phyloP scores from a whole-genome alignment of 2,888 invertebrate genomes.

The Habroteleia sp. region DNA sequence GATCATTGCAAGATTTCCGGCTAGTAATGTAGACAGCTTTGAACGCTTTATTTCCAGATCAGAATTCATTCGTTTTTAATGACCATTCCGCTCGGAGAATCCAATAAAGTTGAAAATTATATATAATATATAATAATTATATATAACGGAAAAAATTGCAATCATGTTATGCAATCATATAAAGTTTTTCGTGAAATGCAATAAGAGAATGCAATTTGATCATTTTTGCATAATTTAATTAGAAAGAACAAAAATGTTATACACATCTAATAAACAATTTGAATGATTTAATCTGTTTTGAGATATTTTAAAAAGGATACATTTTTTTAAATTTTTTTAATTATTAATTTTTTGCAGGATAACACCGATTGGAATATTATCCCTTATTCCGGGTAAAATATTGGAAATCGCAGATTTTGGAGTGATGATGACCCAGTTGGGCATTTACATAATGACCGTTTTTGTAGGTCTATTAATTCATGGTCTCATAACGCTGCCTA shows the following conservation, averaged over 20 bases:
- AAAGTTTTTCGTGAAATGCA: too few relatives aligned
- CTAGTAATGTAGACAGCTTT: conserved; percentile 2
- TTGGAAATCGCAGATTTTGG: conserved; percentile 93
- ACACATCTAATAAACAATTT: too few relatives aligned
- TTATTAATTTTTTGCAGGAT: conserved; percentile 83
- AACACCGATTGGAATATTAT: conserved; percentile 93
- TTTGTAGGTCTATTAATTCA: conserved; percentile 93
- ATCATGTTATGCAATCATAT: too few relatives aligned
- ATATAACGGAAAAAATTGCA: too few relatives aligned
- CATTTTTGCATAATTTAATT: too few relatives aligned
- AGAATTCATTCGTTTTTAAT: conserved; percentile 22
- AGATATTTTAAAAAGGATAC: too few relatives aligned
- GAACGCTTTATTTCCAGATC: background rate
- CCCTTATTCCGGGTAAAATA: conserved; percentile 94
- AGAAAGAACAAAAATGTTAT: too few relatives aligned
- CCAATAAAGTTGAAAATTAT: background rate
- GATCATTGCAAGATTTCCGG: conserved; percentile 41
- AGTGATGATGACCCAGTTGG: conserved; percentile 91
- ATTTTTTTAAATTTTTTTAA: background rate
- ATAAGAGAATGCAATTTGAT: too few relatives aligned
- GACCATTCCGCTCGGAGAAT: too few relatives aligned
- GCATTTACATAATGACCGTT: conserved; percentile 95
- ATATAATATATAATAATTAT: too few relatives aligned
- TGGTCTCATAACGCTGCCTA: conserved; percentile 93
- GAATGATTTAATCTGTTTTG: too few relatives aligned